Evolutionary conservation across 2,113 vertebrate genomes (phyloP).

Genomic region (Probosciger aterrimus): DNA sequence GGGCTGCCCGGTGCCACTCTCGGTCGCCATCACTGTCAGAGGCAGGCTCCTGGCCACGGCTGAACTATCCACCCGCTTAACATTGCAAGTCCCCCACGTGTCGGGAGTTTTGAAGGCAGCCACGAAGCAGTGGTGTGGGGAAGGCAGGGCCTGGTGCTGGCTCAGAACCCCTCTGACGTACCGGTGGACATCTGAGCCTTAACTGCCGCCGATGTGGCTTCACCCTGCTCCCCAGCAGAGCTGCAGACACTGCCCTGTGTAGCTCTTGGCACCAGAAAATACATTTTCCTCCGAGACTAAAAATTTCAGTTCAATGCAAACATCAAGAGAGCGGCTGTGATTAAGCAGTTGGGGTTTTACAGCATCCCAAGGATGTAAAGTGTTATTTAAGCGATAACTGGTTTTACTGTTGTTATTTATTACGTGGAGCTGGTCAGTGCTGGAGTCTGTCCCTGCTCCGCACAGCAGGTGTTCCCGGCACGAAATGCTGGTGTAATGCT

Average conservation of each 20-base stretch:
- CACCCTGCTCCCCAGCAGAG: neutral
- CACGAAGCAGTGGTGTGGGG: neutral
- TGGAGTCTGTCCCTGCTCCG: neutral
- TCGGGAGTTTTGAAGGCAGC: neutral
- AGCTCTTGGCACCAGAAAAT: constrained; percentile 51
- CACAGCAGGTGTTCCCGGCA: neutral
- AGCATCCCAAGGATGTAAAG: neutral
- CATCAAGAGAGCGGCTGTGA: neutral
- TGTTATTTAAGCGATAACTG: neutral
- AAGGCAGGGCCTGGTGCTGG: neutral
- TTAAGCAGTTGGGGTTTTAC: constrained; percentile 37
- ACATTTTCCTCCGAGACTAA: constrained; percentile 20
- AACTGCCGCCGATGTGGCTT: neutral
- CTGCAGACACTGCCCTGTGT: neutral
- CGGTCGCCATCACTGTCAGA: constrained; percentile 25
- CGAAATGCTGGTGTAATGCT: neutral
- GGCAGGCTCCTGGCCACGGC: neutral
- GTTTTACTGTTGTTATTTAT: constrained; percentile 49
- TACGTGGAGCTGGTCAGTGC: neutral
- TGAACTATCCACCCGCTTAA: neutral
- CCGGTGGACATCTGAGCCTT: neutral
- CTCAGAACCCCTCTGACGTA: neutral
- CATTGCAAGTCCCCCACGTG: constrained; percentile 15
- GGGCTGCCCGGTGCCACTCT: neutral
- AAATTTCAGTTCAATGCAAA: constrained; percentile 15